These are phyloP conservation scores for Heterodera filipjevi DNA, from an alignment of 2,888 invertebrate genomes.

Conservation along the genomic window DNA sequence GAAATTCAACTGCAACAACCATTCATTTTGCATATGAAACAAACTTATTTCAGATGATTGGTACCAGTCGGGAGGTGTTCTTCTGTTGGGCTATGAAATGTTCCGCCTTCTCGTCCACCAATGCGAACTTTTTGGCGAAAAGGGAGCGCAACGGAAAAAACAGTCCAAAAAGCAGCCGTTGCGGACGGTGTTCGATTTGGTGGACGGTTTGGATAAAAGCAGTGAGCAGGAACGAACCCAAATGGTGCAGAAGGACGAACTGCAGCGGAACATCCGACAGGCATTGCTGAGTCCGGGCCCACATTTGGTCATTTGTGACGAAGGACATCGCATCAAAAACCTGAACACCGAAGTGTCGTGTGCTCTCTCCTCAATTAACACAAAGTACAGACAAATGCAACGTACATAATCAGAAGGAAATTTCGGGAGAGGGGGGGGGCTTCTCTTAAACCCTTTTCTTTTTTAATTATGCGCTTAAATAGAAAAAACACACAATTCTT, in stretches of 20 bases:
- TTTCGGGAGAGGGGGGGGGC: too few species aligned
- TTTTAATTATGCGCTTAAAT: too few species aligned
- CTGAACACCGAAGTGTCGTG: conserved; percentile 93
- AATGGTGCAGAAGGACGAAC: conserved; percentile 15
- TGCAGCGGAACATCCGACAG: conserved; percentile 44
- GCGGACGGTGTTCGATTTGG: conserved; percentile 8
- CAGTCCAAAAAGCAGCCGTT: neutral
- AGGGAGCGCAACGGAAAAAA: conserved; percentile 5
- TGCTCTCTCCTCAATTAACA: conserved; percentile 89
- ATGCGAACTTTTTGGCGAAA: conserved; percentile 14
- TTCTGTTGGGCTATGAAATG: conserved; percentile 94
- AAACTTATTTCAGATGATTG: conserved; percentile 73
- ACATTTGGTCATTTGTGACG: conserved; percentile 90
- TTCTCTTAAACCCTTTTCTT: too few species aligned
- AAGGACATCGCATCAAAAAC: conserved; percentile 96
- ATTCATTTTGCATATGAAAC: neutral
- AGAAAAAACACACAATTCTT: too few species aligned
- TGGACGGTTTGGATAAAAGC: neutral
- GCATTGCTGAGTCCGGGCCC: conserved; percentile 84
- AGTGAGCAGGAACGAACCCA: neutral
- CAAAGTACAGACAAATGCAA: conserved; percentile 70
- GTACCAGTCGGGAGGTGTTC: conserved; percentile 84
- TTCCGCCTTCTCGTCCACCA: conserved; percentile 74
- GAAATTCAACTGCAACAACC: too few species aligned
- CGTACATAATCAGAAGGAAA: too few species aligned